Conservation (phyloP, 2,888 invertebrate species). For the Lordiphosa fenestrarum region DNA sequence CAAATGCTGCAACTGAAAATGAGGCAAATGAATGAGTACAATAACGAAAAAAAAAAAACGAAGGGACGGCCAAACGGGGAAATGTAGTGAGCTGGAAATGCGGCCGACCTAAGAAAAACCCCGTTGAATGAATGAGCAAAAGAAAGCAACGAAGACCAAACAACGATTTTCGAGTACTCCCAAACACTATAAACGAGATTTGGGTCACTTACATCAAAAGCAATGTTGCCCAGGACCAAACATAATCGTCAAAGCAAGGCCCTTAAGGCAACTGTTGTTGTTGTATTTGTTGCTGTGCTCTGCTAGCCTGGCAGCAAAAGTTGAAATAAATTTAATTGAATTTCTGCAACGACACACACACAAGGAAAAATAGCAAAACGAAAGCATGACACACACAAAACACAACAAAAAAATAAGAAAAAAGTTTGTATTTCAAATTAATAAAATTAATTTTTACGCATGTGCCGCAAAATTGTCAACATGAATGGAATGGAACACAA, state of each 20-base stretch:
- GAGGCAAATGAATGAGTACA: slow-evolving; percentile 61
- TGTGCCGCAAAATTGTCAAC: slow-evolving; percentile 29
- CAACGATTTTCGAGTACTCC: slow-evolving; percentile 21
- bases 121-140: slow-evolving; percentile 38
- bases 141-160: slow-evolving; percentile 24
- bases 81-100: slow-evolving; percentile 29
- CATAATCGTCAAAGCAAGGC: slow-evolving; percentile 54
- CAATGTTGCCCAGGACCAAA: slow-evolving; percentile 46
- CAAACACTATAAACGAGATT: slow-evolving; percentile 51
- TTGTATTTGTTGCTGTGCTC: slow-evolving; percentile 19
- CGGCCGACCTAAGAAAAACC: slow-evolving; percentile 36
- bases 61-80: slow-evolving; percentile 2
- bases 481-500: not conserved
- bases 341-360: slow-evolving; percentile 64
- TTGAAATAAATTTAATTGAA: slow-evolving; percentile 76
- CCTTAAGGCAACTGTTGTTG: slow-evolving; percentile 38
- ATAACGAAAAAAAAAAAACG: slow-evolving; percentile 4
- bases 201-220: slow-evolving; percentile 74
- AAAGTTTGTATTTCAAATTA: slow-evolving; percentile 62
- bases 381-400: slow-evolving; percentile 26
- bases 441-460: slow-evolving; percentile 64
- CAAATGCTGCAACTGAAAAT: slow-evolving; percentile 63
- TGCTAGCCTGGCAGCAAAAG: slow-evolving; percentile 55
- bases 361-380: slow-evolving; percentile 12
- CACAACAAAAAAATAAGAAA: slow-evolving; percentile 21